A percentile compares a stretch with the other conserved stretches of the same genome.
phyloP scores from a whole-genome alignment of 2,888 invertebrate species.

The Ommatoiulus sabulosus region DNA sequence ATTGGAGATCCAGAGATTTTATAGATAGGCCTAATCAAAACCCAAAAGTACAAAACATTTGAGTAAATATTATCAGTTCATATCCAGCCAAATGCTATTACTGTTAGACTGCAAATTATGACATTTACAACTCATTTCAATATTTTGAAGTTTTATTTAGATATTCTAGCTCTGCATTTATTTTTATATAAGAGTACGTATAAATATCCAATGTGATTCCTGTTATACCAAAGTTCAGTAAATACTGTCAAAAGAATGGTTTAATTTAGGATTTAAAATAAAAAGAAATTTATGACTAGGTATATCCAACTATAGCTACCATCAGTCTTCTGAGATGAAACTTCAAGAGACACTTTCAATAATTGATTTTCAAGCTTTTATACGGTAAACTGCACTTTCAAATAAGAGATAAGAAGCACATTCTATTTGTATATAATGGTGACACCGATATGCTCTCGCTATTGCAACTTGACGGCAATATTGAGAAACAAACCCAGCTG shows the following conservation, averaged over 20 bases:
- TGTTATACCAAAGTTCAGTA: background rate
- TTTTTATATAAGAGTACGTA: background rate
- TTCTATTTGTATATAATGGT: conserved; percentile 25
- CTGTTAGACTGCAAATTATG: background rate
- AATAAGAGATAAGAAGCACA: conserved; percentile 25
- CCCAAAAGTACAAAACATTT: too few relatives aligned
- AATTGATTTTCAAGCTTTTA: background rate
- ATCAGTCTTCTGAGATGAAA: background rate
- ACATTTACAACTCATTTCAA: background rate
- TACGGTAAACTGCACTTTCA: background rate
- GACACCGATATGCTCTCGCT: background rate
- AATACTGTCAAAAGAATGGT: background rate
- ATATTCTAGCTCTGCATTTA: background rate
- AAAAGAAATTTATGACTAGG: conserved; percentile 17
- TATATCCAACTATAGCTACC: background rate
- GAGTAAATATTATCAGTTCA: background rate
- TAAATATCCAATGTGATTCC: conserved; percentile 1
- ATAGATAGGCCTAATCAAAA: too few relatives aligned
- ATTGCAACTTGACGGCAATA: conserved; percentile 6
- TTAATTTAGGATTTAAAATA: background rate
- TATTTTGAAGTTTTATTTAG: background rate
- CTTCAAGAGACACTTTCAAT: conserved; percentile 9
- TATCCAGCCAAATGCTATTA: background rate
- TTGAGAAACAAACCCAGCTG: conserved; percentile 18
- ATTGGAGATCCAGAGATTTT: too few relatives aligned